Percentiles rank a stretch among this genome's conserved stretches.
phyloP scores from a whole-genome alignment of 1,140 invertebrate genomes.

The Helicoverpa armigera region DNA sequence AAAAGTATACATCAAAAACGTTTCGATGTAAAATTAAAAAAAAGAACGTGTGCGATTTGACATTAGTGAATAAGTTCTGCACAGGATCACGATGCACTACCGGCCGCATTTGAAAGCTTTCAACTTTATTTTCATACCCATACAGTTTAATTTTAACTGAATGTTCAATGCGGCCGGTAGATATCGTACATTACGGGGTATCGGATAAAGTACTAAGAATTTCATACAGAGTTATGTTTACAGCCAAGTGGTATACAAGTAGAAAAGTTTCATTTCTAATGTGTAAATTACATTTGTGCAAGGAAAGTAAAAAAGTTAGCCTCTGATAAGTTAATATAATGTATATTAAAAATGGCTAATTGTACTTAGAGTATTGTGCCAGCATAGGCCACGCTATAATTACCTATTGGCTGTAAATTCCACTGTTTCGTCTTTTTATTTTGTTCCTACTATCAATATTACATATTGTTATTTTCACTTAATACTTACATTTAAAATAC shows the following conservation, averaged over 20 bases:
- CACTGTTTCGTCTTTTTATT: constrained; percentile 57
- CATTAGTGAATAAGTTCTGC: constrained; percentile 43
- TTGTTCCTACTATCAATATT: constrained; percentile 63
- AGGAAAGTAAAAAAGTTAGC: constrained; percentile 53
- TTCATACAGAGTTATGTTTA: constrained; percentile 53
- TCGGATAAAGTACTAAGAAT: constrained; percentile 41
- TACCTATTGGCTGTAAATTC: constrained; percentile 62
- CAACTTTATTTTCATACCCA: constrained; percentile 1
- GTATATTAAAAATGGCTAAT: constrained; percentile 55
- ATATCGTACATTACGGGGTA: neutral
- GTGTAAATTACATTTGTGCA: constrained; percentile 48
- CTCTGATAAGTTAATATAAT: constrained; percentile 54
- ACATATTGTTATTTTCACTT: constrained; percentile 65
- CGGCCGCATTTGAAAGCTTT: constrained; percentile 18
- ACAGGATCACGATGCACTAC: constrained; percentile 14
- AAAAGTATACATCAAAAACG: constrained; percentile 84
- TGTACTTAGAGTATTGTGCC: constrained; percentile 56
- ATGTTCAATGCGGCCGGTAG: constrained; percentile 2
- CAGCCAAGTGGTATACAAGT: constrained; percentile 57
- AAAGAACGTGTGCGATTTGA: constrained; percentile 65
- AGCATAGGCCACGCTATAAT: constrained; percentile 48
- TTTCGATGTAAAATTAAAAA: constrained; percentile 84
- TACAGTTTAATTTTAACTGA: neutral
- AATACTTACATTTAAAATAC: constrained; percentile 67
- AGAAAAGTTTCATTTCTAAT: constrained; percentile 37